phyloP scores from a whole-genome alignment of 2,113 vertebrate genomes.

The Chroicocephalus ridibundus region DNA sequence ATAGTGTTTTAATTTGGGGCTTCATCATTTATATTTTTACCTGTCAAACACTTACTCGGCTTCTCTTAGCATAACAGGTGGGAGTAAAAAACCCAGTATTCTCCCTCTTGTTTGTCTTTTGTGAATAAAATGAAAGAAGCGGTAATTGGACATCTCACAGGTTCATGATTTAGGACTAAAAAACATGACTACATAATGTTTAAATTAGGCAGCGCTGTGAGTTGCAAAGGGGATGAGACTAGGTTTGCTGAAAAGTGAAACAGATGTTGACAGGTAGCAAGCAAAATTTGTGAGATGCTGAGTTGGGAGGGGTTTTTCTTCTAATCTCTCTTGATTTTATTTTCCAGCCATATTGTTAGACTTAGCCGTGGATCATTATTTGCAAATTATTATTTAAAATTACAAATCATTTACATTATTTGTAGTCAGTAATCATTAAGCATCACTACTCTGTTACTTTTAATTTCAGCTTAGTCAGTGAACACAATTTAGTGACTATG shows the following conservation, averaged over 20 bases:
- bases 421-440: neutral
- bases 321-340: neutral
- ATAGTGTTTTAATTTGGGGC: neutral
- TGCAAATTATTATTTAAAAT: neutral
- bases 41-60: neutral
- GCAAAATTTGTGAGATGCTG: neutral
- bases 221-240: neutral
- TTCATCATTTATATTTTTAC: neutral
- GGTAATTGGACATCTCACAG: neutral
- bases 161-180: neutral
- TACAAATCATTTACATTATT: neutral
- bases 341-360: neutral
- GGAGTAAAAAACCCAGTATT: neutral
- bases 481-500: neutral
- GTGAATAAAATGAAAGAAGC: conserved; percentile 4
- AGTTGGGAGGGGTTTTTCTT: neutral
- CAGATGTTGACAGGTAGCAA: neutral
- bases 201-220: neutral
- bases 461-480: neutral
- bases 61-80: neutral
- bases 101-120: neutral
- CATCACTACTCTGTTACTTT: neutral
- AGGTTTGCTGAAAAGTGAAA: neutral
- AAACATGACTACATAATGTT: neutral
- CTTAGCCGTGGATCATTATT: neutral